Percentiles rank a stretch among this genome's conserved stretches.
Conservation (phyloP, 2,888 invertebrate species). For the Bruchidius siliquastri region DNA sequence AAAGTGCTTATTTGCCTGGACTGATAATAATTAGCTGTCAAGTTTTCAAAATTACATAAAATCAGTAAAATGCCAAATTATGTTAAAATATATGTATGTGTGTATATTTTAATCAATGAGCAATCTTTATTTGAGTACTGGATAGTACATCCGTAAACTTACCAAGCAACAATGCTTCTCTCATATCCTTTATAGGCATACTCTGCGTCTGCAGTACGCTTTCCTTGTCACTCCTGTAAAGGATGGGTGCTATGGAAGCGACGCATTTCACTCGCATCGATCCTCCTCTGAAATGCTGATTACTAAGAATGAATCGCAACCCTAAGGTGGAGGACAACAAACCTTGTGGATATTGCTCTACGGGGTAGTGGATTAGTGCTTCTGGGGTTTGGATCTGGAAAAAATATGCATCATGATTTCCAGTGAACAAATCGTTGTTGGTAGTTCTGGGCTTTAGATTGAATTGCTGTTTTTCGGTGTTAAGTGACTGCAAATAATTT, state of each 20-base stretch:
- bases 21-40: too few species aligned
- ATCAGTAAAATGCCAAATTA: too few species aligned
- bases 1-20: too few species aligned
- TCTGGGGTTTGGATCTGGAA: conserved; percentile 51
- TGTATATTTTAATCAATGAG: too few species aligned
- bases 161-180: conserved; percentile 60
- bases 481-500: too few species aligned
- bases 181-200: conserved; percentile 53
- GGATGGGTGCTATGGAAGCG: conserved; percentile 56
- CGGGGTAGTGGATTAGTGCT: conserved; percentile 52
- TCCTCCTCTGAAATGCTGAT: conserved; percentile 55
- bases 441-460: too few species aligned
- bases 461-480: too few species aligned
- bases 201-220: conserved; percentile 55
- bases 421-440: too few species aligned
- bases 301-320: conserved; percentile 52
- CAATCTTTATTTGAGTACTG: too few species aligned
- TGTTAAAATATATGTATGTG: too few species aligned
- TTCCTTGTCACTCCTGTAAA: conserved; percentile 58
- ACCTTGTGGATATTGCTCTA: conserved; percentile 54
- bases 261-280: conserved; percentile 60
- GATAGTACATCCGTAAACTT: conserved; percentile 37
- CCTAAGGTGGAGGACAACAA: conserved; percentile 57
- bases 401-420: background rate
- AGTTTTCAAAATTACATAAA: too few species aligned